Evolutionary conservation across 2,888 invertebrate genomes (phyloP).

Genomic region (Thymelicus sylvestris): DNA sequence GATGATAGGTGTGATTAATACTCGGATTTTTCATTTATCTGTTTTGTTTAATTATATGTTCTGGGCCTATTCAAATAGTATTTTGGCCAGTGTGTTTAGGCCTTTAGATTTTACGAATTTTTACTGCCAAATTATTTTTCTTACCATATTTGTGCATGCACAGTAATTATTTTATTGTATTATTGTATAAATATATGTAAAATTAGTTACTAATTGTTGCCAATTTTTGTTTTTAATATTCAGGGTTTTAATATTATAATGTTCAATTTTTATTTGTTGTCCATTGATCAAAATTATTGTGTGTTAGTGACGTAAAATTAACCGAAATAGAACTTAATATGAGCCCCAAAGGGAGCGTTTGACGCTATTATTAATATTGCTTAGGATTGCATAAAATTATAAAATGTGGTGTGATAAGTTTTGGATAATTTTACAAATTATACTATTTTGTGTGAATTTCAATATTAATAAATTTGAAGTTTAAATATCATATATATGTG

Average conservation of each 20-base stretch:
- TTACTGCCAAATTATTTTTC: slow-evolving; percentile 85
- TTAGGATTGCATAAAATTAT: slow-evolving; percentile 83
- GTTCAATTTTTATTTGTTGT: slow-evolving; percentile 82
- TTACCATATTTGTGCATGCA: slow-evolving; percentile 84
- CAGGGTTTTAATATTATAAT: slow-evolving; percentile 83
- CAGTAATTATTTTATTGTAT: slow-evolving; percentile 84
- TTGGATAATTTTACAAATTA: slow-evolving; percentile 85
- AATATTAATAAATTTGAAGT: slow-evolving; percentile 76
- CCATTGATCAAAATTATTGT: slow-evolving; percentile 83
- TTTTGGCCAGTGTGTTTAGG: slow-evolving; percentile 82
- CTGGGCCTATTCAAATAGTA: slow-evolving; percentile 82
- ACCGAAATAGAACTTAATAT: slow-evolving; percentile 79
- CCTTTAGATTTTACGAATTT: slow-evolving; percentile 83
- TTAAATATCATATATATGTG: slow-evolving; percentile 63
- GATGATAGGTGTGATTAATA: slow-evolving; percentile 80
- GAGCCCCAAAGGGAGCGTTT: slow-evolving; percentile 84
- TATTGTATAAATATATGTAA: slow-evolving; percentile 65
- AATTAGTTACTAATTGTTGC: slow-evolving; percentile 84
- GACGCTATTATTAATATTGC: slow-evolving; percentile 82
- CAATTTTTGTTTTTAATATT: slow-evolving; percentile 82
- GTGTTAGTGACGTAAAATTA: slow-evolving; percentile 82
- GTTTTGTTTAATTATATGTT: slow-evolving; percentile 80
- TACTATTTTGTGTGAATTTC: slow-evolving; percentile 84
- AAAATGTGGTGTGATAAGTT: slow-evolving; percentile 84
- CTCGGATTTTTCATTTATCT: slow-evolving; percentile 81